Base-by-base conservation (phyloP, 2,888 invertebrate genomes). In the Pachliopta kotzebuea region DNA sequence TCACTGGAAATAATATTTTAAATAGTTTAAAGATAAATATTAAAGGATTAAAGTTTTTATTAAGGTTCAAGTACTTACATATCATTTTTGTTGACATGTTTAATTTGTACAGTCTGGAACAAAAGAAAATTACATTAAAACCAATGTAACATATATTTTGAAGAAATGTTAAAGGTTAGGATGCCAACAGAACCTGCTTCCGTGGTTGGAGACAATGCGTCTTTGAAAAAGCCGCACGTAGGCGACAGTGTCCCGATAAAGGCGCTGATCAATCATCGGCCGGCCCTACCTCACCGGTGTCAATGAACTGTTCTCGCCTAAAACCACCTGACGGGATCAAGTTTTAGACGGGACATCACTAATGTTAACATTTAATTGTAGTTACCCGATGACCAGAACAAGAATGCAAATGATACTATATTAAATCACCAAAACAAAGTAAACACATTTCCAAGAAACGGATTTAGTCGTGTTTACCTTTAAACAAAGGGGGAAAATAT, bases 161-260 rank as follows among this genome's bases (percentile, higher is more conserved):
- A 23, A 23, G 42, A 54, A 18, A 54, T 54, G 37, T 24, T 60
- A 37, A 70, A 70, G 64, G 68, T 67, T 71, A 69, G 65, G 68
- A 70, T 74, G 72, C 75, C 83, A 85, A 86, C 83, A 86, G 78
- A 78, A 79, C 78, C 83, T 77, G 80, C 76, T 79, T 81, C 75
- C 75, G 74, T 79, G 79, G 76, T 71, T 78, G 76, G 73, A 84
- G 84, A 90, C 90, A 90, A 88, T 90, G 81, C 80, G 80, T 79
- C 89, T 90, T 91, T 90, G 90, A 90, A 83, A 78, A 79, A 74
- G 87, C 90, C 91, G 89, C 84, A 82, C 81, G 85, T 85, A 86
- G 88, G 87, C 86, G 88, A 88, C 88, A 84, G 79, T 77, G 80
- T 77, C 76, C 77, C 89, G 91, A 90, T 90, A 90, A 90, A 88